Conservation (phyloP, 2,888 invertebrate genomes). For the Galerucella nymphaeae region DNA sequence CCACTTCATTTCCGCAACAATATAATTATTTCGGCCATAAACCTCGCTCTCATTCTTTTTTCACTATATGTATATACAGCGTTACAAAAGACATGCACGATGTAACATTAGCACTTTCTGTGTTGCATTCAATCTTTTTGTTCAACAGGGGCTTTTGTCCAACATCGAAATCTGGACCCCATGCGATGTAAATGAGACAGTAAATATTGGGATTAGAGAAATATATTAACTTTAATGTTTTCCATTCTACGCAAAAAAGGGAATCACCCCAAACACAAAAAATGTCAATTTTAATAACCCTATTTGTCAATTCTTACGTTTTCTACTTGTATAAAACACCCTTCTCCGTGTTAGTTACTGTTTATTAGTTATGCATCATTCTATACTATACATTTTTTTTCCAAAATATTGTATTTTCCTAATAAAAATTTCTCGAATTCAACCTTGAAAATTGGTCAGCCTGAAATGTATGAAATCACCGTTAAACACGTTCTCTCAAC, state of each 20-base stretch:
- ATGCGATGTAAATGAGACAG: slow-evolving; percentile 17
- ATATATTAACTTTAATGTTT: slow-evolving; percentile 2
- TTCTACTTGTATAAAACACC: background rate
- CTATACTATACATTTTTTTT: no score
- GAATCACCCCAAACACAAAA: background rate
- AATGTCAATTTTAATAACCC: background rate
- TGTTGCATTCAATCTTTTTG: slow-evolving; percentile 36
- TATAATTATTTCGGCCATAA: slow-evolving; percentile 60
- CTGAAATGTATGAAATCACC: background rate
- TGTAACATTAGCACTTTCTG: slow-evolving; percentile 41
- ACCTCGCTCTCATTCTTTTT: slow-evolving; percentile 29
- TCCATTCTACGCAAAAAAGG: slow-evolving; percentile 1
- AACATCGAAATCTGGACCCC: slow-evolving; percentile 21
- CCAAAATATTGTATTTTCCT: no score
- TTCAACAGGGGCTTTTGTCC: slow-evolving; percentile 21
- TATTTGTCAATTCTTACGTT: background rate
- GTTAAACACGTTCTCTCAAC: background rate
- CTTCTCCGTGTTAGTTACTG: background rate
- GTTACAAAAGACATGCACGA: slow-evolving; percentile 43
- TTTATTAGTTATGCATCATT: background rate
- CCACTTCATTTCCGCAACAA: slow-evolving; percentile 53
- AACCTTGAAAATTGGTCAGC: no score
- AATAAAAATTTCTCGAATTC: no score
- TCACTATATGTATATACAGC: slow-evolving; percentile 40
- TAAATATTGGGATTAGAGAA: slow-evolving; percentile 20